Base-by-base conservation (phyloP, 2,113 vertebrate species). In the Chloropsis hardwickii region DNA sequence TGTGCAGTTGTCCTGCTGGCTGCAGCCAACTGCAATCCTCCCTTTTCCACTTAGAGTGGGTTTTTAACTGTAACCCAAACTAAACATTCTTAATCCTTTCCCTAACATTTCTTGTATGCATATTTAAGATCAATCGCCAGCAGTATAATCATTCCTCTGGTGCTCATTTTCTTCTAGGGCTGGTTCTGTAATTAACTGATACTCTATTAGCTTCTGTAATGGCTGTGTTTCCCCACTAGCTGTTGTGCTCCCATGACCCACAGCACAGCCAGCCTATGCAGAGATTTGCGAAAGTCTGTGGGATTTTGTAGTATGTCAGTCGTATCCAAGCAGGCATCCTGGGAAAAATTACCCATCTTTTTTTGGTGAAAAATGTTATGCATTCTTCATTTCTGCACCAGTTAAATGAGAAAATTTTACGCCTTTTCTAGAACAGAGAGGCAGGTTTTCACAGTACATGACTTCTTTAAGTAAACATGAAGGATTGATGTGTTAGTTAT, bases 171-270 rank as follows among this genome's bases (percentile, higher is more conserved):
- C 80, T 94, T 60, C 72, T 23, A 62, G 64, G 42, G 45, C 35
- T 61, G 58, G 23, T 45, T 56, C 33, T 74, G 35, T 58, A 70
- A 86, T 91, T 91, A 62, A 39, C 47, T 84, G 33, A 29, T 19
- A 17, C 3, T 42, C 19, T 61, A 37, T 37, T 53, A 54, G 3
- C 4, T 31, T 37, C 6, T 78, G 23, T 33, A 53, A 16, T 2
- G 5, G 22, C 45, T 70, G 0, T 47, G 24, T 73, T 84, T 91
- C 42, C 51, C 84, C 0, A 0, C 22, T 40, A 28, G 54, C 42
- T 58, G 2, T 28, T 12, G 28, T 0, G 0, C 9, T 77, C 3
- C 73, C 17, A 19, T 61, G 31, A 70, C 53, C 60, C 1, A 4
- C 72, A 73, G 50, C 7, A 2, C 65, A 57, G 22, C 17, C 65